Evolutionary conservation across 1,140 invertebrate genomes (phyloP).

Genomic region (Ditylenchus dipsaci): DNA sequence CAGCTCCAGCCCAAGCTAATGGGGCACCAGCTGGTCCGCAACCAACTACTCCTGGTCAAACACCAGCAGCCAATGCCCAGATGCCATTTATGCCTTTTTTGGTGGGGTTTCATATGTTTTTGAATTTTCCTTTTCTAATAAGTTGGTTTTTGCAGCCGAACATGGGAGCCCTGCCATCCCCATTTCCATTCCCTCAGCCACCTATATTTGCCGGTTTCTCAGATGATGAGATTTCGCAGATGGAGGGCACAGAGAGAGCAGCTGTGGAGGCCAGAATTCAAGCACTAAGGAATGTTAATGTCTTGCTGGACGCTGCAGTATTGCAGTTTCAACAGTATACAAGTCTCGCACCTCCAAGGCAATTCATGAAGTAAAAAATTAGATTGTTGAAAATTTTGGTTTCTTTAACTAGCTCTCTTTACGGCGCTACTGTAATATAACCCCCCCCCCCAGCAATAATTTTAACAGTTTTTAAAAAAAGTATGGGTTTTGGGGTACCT

Average conservation of each 20-base stretch:
- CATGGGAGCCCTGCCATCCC: neutral
- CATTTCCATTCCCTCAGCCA: conserved; percentile 37
- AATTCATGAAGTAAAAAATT: too few relatives aligned
- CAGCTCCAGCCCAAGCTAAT: conserved; percentile 3
- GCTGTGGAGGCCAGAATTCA: conserved; percentile 83
- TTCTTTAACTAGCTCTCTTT: too few relatives aligned
- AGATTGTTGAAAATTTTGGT: too few relatives aligned
- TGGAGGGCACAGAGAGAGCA: conserved; percentile 81
- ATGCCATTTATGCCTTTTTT: neutral
- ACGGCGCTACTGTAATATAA: too few relatives aligned
- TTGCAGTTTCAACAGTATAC: conserved; percentile 66
- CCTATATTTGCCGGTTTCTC: conserved; percentile 63
- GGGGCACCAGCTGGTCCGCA: conserved; percentile 5
- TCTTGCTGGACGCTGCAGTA: conserved; percentile 79
- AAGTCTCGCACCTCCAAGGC: neutral
- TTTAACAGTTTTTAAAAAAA: too few relatives aligned
- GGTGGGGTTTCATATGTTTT: neutral
- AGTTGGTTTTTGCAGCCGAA: neutral
- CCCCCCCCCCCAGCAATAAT: too few relatives aligned
- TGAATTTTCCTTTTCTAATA: neutral
- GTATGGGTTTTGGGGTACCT: too few relatives aligned
- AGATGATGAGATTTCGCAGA: conserved; percentile 74
- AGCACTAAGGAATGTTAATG: conserved; percentile 76
- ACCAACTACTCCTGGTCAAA: conserved; percentile 1
- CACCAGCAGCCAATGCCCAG: neutral